Evolutionary conservation across 2,797 vertebrate genomes (phyloP), one percentile per base, ranked within the genome.

Genomic region (Florisuga fusca): DNA sequence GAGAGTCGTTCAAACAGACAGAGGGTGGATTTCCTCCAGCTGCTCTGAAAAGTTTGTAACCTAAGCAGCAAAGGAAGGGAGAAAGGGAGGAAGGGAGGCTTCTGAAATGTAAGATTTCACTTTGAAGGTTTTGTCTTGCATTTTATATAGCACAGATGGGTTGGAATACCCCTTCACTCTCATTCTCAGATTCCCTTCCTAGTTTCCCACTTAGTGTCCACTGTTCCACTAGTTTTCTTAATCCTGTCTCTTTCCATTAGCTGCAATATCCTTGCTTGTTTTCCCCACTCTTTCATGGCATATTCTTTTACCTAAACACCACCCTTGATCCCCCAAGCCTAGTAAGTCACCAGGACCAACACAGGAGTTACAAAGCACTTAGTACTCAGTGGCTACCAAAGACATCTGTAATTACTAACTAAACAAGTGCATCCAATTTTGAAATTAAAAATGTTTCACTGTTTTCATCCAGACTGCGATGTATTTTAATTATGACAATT

Each of bases 11-110:
- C 81, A 92, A 62, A 66, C 58, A 66, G 87, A 91, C 21, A 92
- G 21, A 80, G 55, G 29, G 61, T 29, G 89, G 78, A 94, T 87
- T 89, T 96, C 76, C 34, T 87, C 81, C 90, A 95, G 86, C 92
- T 95, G 75, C 75, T 95, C 57, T 67, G 74, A 57, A 82, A 90
- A 84, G 31, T 73, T 89, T 78, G 53, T 50, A 90, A 76, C 51
- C 50, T 90, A 77, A 85, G 55, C 9, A 72, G 51, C 10, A 33
- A 94, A 27, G 25, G 29, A 61, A 51, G 29, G 27, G 41, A 93
- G 43, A 21, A 80, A 84, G 9, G 29, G 25, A 75, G n/a, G 45
- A 38, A 77, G 45, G 45, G 45, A 45, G 74, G 33, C 8, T 67
- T 85, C 72, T 69, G 58, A 86, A 93, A 89, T 8, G 14, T 14